phyloP scores from a whole-genome alignment of 2,797 vertebrate genomes.

The Kryptopterus vitreolus region DNA sequence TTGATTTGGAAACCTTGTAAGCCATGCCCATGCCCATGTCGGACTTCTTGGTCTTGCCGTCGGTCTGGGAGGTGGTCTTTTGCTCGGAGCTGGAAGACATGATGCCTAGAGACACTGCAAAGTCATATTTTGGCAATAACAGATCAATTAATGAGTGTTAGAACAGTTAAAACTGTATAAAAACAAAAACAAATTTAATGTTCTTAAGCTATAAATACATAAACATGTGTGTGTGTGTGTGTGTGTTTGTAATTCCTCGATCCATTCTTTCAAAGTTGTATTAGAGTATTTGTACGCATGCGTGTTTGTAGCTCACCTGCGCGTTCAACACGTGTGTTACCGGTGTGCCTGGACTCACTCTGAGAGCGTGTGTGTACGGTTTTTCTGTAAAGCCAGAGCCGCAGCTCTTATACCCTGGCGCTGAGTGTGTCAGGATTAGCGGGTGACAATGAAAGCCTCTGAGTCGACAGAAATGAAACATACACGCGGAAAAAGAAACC shows the following conservation, averaged over 20 bases:
- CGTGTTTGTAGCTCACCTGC: constrained; percentile 68
- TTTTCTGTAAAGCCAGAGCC: constrained; percentile 54
- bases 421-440: constrained; percentile 72
- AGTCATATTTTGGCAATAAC: background rate
- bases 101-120: constrained; percentile 63
- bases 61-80: constrained; percentile 78
- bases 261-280: background rate
- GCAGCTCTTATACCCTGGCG: constrained; percentile 79
- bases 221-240: too few relatives aligned
- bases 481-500: constrained; percentile 70
- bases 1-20: constrained; percentile 71
- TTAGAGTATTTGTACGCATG: constrained; percentile 5
- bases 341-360: constrained; percentile 68
- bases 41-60: constrained; percentile 79
- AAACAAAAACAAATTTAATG: background rate
- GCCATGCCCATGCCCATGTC: constrained; percentile 76
- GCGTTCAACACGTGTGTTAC: constrained; percentile 62
- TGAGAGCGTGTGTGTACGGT: constrained; percentile 65
- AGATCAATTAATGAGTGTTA: background rate
- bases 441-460: constrained; percentile 73
- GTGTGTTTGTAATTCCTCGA: background rate
- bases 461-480: constrained; percentile 63
- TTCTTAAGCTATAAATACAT: too few relatives aligned
- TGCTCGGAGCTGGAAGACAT: constrained; percentile 79
- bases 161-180: background rate